These are phyloP conservation scores for Trichonephila clavata DNA, from an alignment of 1,140 invertebrate genomes.

Conservation along the genomic window DNA sequence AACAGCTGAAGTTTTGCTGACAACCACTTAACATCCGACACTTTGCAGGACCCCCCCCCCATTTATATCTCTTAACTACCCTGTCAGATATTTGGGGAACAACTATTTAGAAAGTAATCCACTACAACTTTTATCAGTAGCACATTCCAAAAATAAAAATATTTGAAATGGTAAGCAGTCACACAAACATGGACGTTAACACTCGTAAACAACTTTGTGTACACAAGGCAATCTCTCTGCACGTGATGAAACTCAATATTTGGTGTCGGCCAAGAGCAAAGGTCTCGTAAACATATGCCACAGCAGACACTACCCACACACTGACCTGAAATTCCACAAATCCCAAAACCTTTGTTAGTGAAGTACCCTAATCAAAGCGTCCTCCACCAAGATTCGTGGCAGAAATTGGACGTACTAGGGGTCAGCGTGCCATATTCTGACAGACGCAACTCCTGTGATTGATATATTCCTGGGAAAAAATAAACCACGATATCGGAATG, in stretches of 20 bases:
- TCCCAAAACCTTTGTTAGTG: neutral
- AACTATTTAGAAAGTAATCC: neutral
- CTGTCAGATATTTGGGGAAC: neutral
- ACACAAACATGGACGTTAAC: neutral
- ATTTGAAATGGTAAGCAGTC: neutral
- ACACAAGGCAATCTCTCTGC: neutral
- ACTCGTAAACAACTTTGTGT: neutral
- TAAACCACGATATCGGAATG: neutral
- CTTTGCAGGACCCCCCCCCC: neutral
- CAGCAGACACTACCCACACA: neutral
- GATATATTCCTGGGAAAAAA: neutral
- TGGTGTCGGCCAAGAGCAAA: neutral
- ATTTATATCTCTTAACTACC: neutral
- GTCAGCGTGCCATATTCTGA: neutral
- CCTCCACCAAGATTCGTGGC: neutral
- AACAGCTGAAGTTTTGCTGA: too few species aligned
- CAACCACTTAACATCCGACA: neutral
- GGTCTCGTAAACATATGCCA: neutral
- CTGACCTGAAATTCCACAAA: conserved; percentile 11
- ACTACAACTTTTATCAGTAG: neutral
- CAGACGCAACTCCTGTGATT: neutral
- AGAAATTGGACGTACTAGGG: neutral
- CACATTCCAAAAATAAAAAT: neutral
- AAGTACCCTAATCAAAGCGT: neutral
- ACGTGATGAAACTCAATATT: neutral